phyloP scores from a whole-genome alignment of 2,113 vertebrate species.

The Lethenteron reissneri region DNA sequence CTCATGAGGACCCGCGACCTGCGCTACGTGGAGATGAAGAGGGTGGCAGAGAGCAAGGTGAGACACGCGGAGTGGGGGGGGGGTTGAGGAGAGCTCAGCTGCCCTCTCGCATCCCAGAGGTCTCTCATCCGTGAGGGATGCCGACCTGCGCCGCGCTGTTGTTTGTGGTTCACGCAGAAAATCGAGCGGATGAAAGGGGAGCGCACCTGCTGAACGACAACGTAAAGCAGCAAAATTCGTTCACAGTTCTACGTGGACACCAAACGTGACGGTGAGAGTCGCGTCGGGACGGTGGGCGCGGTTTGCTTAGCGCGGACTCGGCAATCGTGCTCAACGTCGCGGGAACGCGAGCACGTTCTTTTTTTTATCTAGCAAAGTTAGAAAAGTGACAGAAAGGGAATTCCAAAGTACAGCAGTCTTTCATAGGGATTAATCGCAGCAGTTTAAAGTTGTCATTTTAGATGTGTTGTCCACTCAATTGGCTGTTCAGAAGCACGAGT shows the following conservation, averaged over 20 bases:
- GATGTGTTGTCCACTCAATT: too few relatives aligned
- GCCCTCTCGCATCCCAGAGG: too few relatives aligned
- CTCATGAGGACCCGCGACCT: constrained; percentile 75
- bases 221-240: constrained; percentile 32
- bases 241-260: constrained; percentile 64
- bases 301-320: not conserved
- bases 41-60: constrained; percentile 63
- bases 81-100: not conserved
- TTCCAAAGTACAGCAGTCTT: not conserved
- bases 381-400: not conserved
- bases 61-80: not conserved
- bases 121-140: not conserved
- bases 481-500: not conserved
- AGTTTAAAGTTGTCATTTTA: not conserved
- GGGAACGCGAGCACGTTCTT: not conserved
- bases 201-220: constrained; percentile 64
- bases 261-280: constrained; percentile 38
- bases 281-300: not conserved
- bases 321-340: too few relatives aligned
- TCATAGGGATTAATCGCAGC: not conserved
- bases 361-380: not conserved
- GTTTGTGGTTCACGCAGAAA: constrained; percentile 35
- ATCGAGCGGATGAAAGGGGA: constrained; percentile 72
- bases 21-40: constrained; percentile 81
- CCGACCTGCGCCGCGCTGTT: too few relatives aligned